These are phyloP conservation scores for Ellobium chinense DNA, from an alignment of 2,888 invertebrate species.

Conservation along the genomic window DNA sequence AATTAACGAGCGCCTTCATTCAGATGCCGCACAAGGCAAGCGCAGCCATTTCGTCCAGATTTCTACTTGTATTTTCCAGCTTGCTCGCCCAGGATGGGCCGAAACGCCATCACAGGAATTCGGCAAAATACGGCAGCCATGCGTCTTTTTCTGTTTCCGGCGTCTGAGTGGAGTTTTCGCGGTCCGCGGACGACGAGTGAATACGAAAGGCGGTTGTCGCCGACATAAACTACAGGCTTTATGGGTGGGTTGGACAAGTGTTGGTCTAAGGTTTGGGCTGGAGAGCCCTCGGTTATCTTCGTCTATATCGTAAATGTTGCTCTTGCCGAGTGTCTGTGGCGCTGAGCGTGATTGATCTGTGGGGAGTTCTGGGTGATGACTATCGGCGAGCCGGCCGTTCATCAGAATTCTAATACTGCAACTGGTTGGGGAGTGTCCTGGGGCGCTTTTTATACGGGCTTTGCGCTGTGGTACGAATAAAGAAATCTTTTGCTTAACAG, in stretches of 20 bases:
- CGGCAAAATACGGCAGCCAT: conserved; percentile 3
- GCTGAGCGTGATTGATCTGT: conserved; percentile 9
- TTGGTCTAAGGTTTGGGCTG: background rate
- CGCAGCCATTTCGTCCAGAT: conserved; percentile 11
- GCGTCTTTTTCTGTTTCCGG: conserved; percentile 19
- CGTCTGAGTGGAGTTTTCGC: background rate
- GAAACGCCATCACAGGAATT: too few relatives aligned
- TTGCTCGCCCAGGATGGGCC: background rate
- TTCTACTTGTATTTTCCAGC: background rate
- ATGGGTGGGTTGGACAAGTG: conserved; percentile 29
- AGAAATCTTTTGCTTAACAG: too few relatives aligned
- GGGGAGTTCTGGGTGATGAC: background rate
- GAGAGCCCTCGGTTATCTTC: conserved; percentile 20
- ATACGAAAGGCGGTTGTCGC: conserved; percentile 19
- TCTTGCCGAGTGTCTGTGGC: conserved; percentile 1
- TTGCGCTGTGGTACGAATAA: too few relatives aligned
- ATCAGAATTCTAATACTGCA: too few relatives aligned
- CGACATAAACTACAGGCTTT: conserved; percentile 32
- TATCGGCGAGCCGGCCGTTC: too few relatives aligned
- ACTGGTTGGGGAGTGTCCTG: too few relatives aligned
- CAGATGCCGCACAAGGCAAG: conserved; percentile 5
- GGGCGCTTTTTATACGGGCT: too few relatives aligned
- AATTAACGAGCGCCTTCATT: conserved; percentile 40
- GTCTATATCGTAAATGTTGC: conserved; percentile 15
- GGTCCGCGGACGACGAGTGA: conserved; percentile 16